Evolutionary conservation across 2,888 invertebrate species (phyloP), one percentile per base, ranked within the genome.

Genomic region (Carterocephalus palaemon): DNA sequence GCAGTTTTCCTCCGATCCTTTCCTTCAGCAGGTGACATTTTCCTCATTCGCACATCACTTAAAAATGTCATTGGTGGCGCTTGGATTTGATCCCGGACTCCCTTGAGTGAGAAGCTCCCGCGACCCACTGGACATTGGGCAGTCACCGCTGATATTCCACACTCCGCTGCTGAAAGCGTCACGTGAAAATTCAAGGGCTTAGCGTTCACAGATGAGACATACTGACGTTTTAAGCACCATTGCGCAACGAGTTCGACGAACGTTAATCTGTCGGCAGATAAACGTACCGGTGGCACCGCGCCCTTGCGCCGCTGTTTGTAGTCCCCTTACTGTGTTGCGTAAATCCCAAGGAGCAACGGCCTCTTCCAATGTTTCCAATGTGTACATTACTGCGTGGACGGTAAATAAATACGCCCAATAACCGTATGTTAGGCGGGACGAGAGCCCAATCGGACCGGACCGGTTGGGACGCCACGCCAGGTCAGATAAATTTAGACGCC

Each of bases 281-380:
- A 47, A 17, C 28, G 34, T 36, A 47, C 23, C 42, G 8, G 24
- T 13, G 28, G 6, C 46, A 23, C 3, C 28, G 15, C 34, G 8
- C 15, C 26, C 31, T 29, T 37, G 29, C 36, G 22, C 15, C 23
- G 23, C 23, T 17, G 36, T 17, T 23, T 45, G 34, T 45, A 53
- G 28, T 49, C 39, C 46, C 10, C 38, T 26, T 24, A 23, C 41
- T 32, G 48, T 41, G 54, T 71, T 70, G 64, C 67, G 70, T 70
- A 67, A 74, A 69, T 54, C 57, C 47, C 39, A 42, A 46, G 52
- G 67, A 63, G 59, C 74, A 76, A 73, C 65, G 75, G 73, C 77
- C 78, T 36, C 22, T 7, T 6, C 6, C 8, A 3, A 15, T 16
- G 34, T 26, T 15, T 9, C 10, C 15, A 23, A 15, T 22, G n/a